A percentile compares a stretch with the other conserved stretches of the same genome.
phyloP scores from a whole-genome alignment of 2,888 invertebrate species.

The Volucella zonaria region DNA sequence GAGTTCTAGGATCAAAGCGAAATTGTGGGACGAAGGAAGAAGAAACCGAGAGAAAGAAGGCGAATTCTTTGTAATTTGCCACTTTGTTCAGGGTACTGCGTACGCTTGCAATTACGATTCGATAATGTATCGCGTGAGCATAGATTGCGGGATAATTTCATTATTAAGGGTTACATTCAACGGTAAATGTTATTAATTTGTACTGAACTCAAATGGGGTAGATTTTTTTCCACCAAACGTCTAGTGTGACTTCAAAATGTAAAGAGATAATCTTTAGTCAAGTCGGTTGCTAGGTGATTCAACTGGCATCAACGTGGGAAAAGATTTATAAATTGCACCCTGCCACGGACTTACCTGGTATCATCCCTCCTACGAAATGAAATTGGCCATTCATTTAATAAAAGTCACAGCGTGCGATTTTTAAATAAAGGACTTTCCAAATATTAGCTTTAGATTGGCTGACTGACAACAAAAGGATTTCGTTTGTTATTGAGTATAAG shows the following conservation, averaged over 20 bases:
- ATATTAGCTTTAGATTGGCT: too few species aligned
- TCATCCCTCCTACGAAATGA: background rate
- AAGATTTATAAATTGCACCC: too few species aligned
- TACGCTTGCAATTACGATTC: constrained; percentile 43
- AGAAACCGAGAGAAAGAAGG: background rate
- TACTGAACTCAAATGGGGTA: constrained; percentile 18
- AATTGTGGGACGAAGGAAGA: constrained; percentile 18
- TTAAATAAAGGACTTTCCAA: background rate
- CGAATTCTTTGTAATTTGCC: constrained; percentile 51
- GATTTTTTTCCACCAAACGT: background rate
- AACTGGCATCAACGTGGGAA: too few species aligned
- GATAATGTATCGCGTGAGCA: constrained; percentile 26
- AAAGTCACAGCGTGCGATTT: constrained; percentile 58
- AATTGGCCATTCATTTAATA: constrained; percentile 43
- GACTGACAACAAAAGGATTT: too few species aligned
- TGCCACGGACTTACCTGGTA: too few species aligned
- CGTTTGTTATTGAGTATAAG: too few species aligned
- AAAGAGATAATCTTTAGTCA: constrained; percentile 2
- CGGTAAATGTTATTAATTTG: constrained; percentile 46
- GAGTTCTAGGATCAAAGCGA: constrained; percentile 39
- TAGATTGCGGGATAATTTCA: constrained; percentile 67
- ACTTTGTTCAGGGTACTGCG: constrained; percentile 49
- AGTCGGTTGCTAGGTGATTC: constrained; percentile 46
- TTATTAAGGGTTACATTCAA: constrained; percentile 64
- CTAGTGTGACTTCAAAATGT: background rate